phyloP scores from a whole-genome alignment of 2,113 vertebrate species.

The Rhadina sibilatrix region DNA sequence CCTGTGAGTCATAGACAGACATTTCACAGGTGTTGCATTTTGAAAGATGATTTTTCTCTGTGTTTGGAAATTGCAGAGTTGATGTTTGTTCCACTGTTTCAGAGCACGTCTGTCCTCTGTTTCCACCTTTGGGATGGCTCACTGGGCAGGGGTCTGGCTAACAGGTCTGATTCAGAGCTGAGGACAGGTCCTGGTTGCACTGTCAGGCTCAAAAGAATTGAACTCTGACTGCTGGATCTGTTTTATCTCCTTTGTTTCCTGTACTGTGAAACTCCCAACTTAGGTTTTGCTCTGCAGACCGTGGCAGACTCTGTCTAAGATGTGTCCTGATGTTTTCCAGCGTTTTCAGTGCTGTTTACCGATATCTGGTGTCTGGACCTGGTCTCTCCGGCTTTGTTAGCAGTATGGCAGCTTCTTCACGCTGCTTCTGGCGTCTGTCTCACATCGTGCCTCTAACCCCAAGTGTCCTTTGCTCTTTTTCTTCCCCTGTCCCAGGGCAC shows the following conservation, averaged over 20 bases:
- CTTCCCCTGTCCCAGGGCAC: constrained; percentile 77
- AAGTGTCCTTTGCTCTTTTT: background rate
- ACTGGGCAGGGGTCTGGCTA: background rate
- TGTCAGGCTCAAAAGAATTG: fast-evolving
- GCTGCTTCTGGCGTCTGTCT: background rate
- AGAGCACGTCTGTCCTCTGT: background rate
- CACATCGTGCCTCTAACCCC: background rate
- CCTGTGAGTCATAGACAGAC: fast-evolving
- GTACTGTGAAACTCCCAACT: background rate
- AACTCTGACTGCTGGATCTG: background rate
- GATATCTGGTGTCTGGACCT: background rate
- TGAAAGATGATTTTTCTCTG: fast-evolving
- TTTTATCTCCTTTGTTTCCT: background rate
- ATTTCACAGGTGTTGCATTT: background rate
- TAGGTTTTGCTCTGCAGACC: background rate
- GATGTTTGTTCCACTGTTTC: background rate
- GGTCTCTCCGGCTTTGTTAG: background rate
- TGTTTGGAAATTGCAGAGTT: background rate
- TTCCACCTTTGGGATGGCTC: background rate
- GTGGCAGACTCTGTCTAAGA: background rate
- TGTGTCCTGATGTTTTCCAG: background rate
- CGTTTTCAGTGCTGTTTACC: background rate
- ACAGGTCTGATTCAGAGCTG: fast-evolving
- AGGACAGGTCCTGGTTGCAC: background rate
- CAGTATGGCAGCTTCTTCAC: background rate